Percentiles rank a stretch among this genome's conserved stretches.
These are phyloP conservation scores for Poeciliopsis presidionis DNA, from an alignment of 2,797 vertebrate genomes.

Conservation along the genomic window DNA sequence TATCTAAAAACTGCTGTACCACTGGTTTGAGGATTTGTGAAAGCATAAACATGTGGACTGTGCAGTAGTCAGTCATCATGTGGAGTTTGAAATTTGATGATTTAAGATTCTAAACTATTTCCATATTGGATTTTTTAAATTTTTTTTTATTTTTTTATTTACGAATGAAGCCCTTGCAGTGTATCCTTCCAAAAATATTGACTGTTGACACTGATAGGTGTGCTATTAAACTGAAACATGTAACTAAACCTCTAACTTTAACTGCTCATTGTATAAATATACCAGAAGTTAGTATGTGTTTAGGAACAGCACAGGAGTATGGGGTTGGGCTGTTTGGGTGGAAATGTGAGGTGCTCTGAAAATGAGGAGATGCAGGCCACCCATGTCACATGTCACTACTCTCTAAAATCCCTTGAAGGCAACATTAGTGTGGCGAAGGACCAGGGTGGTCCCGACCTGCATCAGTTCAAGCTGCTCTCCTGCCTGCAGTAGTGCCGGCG, in stretches of 20 bases:
- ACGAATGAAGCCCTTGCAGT: too few relatives aligned
- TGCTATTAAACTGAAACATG: background rate
- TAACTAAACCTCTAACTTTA: background rate
- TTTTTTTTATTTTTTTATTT: too few relatives aligned
- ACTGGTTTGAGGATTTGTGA: background rate
- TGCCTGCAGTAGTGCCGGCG: constrained; percentile 8
- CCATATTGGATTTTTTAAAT: too few relatives aligned
- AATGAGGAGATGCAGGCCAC: background rate
- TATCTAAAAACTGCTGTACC: background rate
- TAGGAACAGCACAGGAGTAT: background rate
- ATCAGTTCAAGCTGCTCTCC: constrained; percentile 6
- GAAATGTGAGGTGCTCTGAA: background rate
- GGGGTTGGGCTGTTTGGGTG: background rate
- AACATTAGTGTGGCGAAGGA: constrained; percentile 4
- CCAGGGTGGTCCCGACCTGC: constrained; percentile 2
- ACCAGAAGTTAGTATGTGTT: background rate
- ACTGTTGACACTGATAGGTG: background rate
- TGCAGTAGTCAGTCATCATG: background rate
- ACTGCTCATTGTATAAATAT: background rate
- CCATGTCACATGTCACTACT: background rate
- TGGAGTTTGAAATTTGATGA: background rate
- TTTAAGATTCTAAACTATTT: background rate
- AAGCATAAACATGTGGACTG: background rate
- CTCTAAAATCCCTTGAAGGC: background rate
- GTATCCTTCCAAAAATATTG: too few relatives aligned